These are phyloP conservation scores for Malurus elegans DNA, from an alignment of 2,113 vertebrate genomes.

Conservation along the genomic window DNA sequence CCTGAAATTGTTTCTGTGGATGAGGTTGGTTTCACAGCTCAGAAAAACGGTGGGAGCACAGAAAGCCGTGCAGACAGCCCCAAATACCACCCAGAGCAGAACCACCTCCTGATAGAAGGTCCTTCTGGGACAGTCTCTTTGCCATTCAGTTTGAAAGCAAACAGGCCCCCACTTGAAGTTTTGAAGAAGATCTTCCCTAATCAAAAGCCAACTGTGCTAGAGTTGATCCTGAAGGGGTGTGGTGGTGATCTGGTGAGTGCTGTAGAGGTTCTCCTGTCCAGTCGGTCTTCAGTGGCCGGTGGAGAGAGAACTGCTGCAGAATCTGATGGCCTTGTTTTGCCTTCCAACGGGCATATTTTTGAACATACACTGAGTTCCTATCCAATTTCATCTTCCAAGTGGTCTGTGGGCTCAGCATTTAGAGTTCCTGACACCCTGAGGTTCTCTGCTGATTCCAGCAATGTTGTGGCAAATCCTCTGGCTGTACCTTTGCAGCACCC, in stretches of 20 bases:
- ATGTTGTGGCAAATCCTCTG: conserved; percentile 80
- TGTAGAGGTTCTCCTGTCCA: conserved; percentile 94
- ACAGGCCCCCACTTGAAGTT: conserved; percentile 92
- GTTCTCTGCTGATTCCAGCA: conserved; percentile 84
- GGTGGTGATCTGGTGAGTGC: conserved; percentile 94
- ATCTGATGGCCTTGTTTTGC: conserved; percentile 81
- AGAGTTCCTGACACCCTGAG: conserved; percentile 91
- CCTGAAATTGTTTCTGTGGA: conserved; percentile 84
- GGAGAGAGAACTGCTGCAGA: conserved; percentile 77
- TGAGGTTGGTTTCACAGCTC: conserved; percentile 77
- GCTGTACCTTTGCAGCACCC: conserved; percentile 87
- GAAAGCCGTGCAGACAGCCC: conserved; percentile 80
- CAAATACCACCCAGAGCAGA: conserved; percentile 82
- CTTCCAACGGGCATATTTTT: conserved; percentile 86
- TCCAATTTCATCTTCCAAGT: conserved; percentile 89
- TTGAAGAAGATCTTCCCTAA: conserved; percentile 94
- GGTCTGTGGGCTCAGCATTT: conserved; percentile 97
- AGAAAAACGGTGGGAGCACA: conserved; percentile 74
- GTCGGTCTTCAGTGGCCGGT: conserved; percentile 72
- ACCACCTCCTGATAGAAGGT: conserved; percentile 87
- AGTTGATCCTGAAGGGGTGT: conserved; percentile 92
- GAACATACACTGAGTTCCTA: conserved; percentile 90
- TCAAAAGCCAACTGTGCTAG: conserved; percentile 94
- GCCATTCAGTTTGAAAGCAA: conserved; percentile 89
- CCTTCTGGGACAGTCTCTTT: conserved; percentile 86